Evolutionary conservation across 2,797 vertebrate genomes (phyloP), one percentile per base, ranked within the genome.

Genomic region (Catharus ustulatus): DNA sequence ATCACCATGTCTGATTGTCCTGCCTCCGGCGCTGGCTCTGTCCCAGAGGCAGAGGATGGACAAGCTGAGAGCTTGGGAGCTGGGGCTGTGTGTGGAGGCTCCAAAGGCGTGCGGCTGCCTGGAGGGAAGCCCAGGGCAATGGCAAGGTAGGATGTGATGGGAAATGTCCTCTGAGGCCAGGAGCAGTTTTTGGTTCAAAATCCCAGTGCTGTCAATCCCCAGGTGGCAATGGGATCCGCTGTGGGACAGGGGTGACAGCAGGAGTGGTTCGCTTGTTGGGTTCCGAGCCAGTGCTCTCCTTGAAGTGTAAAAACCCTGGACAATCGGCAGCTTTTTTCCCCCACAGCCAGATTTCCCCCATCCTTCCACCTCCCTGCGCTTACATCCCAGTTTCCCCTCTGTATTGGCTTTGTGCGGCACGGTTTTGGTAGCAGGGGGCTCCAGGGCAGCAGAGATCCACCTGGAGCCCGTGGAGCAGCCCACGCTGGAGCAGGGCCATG

Each of bases 11-110:
- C n/a, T 49, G 68, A 86, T 18, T 23, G 3, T 15, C 36, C 77
- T 43, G 54, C 51, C n/a, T 43, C 46, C 0, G 7, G 58, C 0
- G 0, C 0, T 21, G 54, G 26, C 5, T 19, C 74, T 48, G 77
- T 29, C 52, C 24, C 38, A 1, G 27, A 84, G 66, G 77, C n/a
- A 81, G 69, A 86, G 73, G 83, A 74, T 16, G 73, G 58, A 34
- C 15, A 5, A 43, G 48, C 43, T 7, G 51, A 54, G 49, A n/a
- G 46, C 46, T 8, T 16, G 21, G 38, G 29, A 52, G 54, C 59
- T 64, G 49, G 4, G 1, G 18, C 46, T 20, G 19, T 2, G 27
- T 26, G 20, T 0, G 3, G 32, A 34, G 27, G 64, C 55, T 81
- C 7, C 0, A 12, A 36, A 17, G 21, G 24, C 13, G 13, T 3